A percentile compares a stretch with the other conserved stretches of the same genome.
These are phyloP conservation scores for Harpagoxenus sublaevis DNA, from an alignment of 2,888 invertebrate species.

Conservation along the genomic window DNA sequence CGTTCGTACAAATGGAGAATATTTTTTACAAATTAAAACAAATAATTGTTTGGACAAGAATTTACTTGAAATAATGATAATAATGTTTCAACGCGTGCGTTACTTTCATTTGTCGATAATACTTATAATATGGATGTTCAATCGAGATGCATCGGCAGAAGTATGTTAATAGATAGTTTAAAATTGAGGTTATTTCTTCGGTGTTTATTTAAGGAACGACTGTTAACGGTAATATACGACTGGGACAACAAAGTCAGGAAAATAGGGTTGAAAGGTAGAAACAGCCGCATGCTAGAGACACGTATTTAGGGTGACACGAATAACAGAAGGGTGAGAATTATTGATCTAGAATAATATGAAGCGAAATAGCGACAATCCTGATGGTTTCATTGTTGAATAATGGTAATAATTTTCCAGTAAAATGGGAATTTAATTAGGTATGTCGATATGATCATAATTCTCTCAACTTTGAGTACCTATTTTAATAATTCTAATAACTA, in stretches of 20 bases:
- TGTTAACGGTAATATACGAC: conserved; percentile 1
- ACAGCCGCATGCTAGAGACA: conserved; percentile 15
- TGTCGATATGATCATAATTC: neutral
- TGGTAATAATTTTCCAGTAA: neutral
- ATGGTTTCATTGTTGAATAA: neutral
- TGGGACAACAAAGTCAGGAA: neutral
- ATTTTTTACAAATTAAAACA: too few relatives aligned
- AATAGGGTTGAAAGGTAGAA: neutral
- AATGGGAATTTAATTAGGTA: neutral
- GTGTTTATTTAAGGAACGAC: neutral
- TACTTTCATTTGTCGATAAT: neutral
- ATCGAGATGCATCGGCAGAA: neutral
- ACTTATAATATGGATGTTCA: neutral
- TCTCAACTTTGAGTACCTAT: neutral
- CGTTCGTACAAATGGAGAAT: neutral
- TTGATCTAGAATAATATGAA: conserved; percentile 48
- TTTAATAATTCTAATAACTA: neutral
- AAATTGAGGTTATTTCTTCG: neutral
- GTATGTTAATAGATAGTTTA: neutral
- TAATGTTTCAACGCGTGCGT: neutral
- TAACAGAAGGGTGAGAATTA: conserved; percentile 38
- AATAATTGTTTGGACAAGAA: neutral
- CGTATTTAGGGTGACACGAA: conserved; percentile 34
- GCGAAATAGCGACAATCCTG: neutral
- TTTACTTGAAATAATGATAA: neutral